Conservation (phyloP, 2,888 invertebrate genomes). For the Amitus sp. region DNA sequence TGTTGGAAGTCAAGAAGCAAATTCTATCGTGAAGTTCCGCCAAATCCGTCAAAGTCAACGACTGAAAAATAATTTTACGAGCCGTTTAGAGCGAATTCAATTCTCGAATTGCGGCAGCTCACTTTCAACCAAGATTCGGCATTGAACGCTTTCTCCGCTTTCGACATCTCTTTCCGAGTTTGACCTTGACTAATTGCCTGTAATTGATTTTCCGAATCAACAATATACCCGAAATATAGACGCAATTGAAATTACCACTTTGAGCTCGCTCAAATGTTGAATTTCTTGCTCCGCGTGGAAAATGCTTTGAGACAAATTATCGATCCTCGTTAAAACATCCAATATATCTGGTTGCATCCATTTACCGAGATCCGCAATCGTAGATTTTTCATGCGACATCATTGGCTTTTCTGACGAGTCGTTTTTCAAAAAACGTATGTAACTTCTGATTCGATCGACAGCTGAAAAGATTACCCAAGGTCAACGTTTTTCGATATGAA, state of each 20-base stretch:
- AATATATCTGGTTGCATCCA: conserved; percentile 39
- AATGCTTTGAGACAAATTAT: conserved; percentile 49
- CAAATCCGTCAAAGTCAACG: conserved; percentile 53
- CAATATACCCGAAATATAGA: too few relatives aligned
- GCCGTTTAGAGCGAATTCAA: neutral
- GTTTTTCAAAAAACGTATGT: conserved; percentile 44
- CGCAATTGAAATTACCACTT: conserved; percentile 15
- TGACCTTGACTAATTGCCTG: conserved; percentile 2
- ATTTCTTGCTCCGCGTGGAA: conserved; percentile 50
- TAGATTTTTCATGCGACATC: conserved; percentile 36
- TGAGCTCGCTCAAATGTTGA: conserved; percentile 37
- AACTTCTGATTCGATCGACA: conserved; percentile 46
- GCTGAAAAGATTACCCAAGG: conserved; percentile 45
- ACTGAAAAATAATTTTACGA: conserved; percentile 38
- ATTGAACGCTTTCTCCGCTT: conserved; percentile 42
- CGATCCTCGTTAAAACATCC: conserved; percentile 43
- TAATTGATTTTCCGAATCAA: conserved; percentile 1
- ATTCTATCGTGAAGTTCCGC: conserved; percentile 58
- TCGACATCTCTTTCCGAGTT: neutral
- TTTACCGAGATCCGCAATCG: conserved; percentile 11
- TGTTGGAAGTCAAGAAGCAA: conserved; percentile 49
- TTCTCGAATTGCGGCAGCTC: conserved; percentile 12
- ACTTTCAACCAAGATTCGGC: conserved; percentile 53
- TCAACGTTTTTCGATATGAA: too few relatives aligned
- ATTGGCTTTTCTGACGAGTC: conserved; percentile 41